A percentile compares a stretch with the other conserved stretches of the same genome.
Conservation (phyloP, 2,888 invertebrate species). For the Troglohyphantes excavatus region DNA sequence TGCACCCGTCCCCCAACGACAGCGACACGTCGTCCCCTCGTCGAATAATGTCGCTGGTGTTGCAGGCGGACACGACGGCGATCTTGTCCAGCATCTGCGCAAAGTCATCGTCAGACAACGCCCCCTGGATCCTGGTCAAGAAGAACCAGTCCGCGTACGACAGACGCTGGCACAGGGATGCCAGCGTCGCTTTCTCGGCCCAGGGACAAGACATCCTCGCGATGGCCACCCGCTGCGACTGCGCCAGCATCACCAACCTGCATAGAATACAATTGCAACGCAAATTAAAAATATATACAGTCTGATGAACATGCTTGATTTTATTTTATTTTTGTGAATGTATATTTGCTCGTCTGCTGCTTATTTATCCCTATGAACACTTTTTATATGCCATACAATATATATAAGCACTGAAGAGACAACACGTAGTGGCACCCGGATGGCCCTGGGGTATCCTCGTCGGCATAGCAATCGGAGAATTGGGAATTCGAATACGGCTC, state of each 20-base stretch:
- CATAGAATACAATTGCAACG: no score
- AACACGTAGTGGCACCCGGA: no score
- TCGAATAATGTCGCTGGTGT: background rate
- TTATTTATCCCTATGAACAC: no score
- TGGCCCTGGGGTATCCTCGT: no score
- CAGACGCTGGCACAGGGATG: slow-evolving; percentile 34
- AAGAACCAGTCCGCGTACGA: slow-evolving; percentile 64
- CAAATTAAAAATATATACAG: no score
- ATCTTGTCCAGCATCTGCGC: slow-evolving; percentile 69
- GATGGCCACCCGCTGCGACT: background rate
- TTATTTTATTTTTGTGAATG: no score
- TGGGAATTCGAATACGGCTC: no score
- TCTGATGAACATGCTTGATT: no score
- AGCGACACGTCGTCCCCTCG: slow-evolving; percentile 9
- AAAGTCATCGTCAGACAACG: slow-evolving; percentile 57
- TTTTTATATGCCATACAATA: no score
- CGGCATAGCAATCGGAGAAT: no score
- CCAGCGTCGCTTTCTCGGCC: slow-evolving; percentile 22
- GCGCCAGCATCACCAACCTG: slow-evolving; percentile 34
- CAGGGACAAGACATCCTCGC: slow-evolving; percentile 8
- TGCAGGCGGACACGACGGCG: slow-evolving; percentile 26
- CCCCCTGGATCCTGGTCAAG: slow-evolving; percentile 47
- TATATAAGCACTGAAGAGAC: no score
- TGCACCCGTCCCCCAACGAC: slow-evolving; percentile 28
- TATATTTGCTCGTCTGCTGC: no score